Conservation (phyloP, 2,113 vertebrate genomes). For the Alexandromys fortis region DNA sequence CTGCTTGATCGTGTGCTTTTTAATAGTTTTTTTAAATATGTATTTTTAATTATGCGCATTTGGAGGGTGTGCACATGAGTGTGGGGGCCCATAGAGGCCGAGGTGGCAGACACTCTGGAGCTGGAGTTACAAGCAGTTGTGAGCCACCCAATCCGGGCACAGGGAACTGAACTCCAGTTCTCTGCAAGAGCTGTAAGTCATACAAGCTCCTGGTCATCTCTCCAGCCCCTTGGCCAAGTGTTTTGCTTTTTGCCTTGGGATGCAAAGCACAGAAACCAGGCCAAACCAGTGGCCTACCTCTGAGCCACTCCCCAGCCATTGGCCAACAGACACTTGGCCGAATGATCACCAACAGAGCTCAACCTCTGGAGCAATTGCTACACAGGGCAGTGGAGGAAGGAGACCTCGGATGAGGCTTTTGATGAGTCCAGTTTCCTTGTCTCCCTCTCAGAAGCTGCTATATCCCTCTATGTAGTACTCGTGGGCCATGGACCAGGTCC, state of each 20-base stretch:
- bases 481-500: rapidly evolving
- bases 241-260: not conserved
- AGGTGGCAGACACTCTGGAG: not conserved
- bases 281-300: not conserved
- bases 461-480: not conserved
- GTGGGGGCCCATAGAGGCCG: not conserved
- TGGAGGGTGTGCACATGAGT: not conserved
- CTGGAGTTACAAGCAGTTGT: not conserved
- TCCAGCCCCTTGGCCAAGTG: not conserved
- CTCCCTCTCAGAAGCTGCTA: too few species aligned
- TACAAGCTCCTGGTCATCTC: not conserved
- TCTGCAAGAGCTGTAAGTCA: not conserved
- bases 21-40: not conserved
- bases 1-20: not conserved
- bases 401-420: too few species aligned
- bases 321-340: not conserved
- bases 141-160: not conserved
- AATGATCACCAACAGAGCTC: rapidly evolving
- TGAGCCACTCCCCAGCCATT: not conserved
- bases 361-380: rapidly evolving
- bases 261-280: not conserved
- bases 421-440: not conserved
- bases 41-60: not conserved
- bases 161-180: not conserved
- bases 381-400: too few species aligned